Percentiles rank a stretch among this genome's conserved stretches.
phyloP scores from a whole-genome alignment of 2,113 vertebrate genomes.

The Leptobrachium ailaonicum region DNA sequence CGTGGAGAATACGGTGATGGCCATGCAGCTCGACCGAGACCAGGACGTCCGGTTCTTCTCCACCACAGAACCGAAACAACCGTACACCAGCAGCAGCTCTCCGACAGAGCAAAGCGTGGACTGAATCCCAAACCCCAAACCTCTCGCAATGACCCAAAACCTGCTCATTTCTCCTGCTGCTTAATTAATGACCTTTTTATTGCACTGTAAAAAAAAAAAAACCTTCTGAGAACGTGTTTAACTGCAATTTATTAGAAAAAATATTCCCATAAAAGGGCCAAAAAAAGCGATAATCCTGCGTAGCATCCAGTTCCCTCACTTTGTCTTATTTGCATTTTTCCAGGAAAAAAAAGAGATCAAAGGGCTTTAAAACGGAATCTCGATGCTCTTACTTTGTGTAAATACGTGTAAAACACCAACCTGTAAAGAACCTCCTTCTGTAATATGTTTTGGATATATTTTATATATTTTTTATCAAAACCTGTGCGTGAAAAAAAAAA shows the following conservation, averaged over 20 bases:
- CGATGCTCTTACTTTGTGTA: constrained; percentile 32
- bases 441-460: constrained; percentile 47
- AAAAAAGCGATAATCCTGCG: no score
- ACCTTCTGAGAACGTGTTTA: not conserved
- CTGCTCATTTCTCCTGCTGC: not conserved
- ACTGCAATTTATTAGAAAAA: not conserved
- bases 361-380: constrained; percentile 6
- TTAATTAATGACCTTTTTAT: not conserved
- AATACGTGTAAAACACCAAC: constrained; percentile 32
- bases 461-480: constrained; percentile 49
- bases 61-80: constrained; percentile 73
- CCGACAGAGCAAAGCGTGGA: constrained; percentile 51
- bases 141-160: not conserved
- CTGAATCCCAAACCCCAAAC: not conserved
- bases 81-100: constrained; percentile 66
- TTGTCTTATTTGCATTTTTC: not conserved
- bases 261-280: no score
- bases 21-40: constrained; percentile 83
- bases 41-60: constrained; percentile 87
- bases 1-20: constrained; percentile 78
- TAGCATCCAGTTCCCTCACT: not conserved
- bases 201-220: not conserved
- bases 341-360: not conserved
- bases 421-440: constrained; percentile 41
- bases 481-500: constrained; percentile 18